Base-by-base conservation (phyloP, 2,113 vertebrate genomes). In the Neotoma lepida region DNA sequence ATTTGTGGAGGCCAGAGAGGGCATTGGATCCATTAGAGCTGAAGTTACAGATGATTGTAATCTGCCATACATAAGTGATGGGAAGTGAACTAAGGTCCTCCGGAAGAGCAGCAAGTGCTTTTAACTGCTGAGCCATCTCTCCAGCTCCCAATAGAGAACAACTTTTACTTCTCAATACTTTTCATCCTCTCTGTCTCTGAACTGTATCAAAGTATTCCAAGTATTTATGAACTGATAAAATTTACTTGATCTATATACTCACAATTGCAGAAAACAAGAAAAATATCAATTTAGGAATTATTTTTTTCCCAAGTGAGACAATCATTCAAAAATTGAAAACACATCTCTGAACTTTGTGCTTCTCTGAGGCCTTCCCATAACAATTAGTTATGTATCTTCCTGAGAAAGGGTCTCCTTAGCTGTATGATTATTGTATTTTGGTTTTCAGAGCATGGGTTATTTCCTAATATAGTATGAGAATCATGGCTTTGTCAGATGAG, bases 271-370 rank as follows among this genome's bases (percentile, higher is more conserved):
- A n/a, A 70, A 4, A 8, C 14, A 30, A 6, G 17, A 39, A 61
- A 86, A 66, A 68, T 28, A 46, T 46, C 63, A 35, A 46, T 64
- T 35, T 46, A 20, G 2, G 1, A 81, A 74, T 63, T 51, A 63
- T 86, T 89, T 89, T 4, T 22, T 80, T 6, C 8, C 41, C 4
- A 90, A 71, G 33, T 81, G 80, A 61, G 6, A 44, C 77, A 90
- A 61, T 85, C 44, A 74, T 82, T 81, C 44, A 17, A 82, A 88
- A 49, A 44, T 51, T 77, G 17, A 92, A 93, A 80, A 82, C 15
- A n/a, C 7, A n/a, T 73, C 33, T 85, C 90, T 95, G 66, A 80
- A 61, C 17, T 71, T 76, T 78, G 33, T 88, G 77, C 66, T 89
- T 90, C 4, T 73, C 26, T 64, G 28, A 86, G n/a, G 4, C n/a